Evolutionary conservation across 1,140 invertebrate genomes (phyloP).

Genomic region (Chionoecetes opilio): DNA sequence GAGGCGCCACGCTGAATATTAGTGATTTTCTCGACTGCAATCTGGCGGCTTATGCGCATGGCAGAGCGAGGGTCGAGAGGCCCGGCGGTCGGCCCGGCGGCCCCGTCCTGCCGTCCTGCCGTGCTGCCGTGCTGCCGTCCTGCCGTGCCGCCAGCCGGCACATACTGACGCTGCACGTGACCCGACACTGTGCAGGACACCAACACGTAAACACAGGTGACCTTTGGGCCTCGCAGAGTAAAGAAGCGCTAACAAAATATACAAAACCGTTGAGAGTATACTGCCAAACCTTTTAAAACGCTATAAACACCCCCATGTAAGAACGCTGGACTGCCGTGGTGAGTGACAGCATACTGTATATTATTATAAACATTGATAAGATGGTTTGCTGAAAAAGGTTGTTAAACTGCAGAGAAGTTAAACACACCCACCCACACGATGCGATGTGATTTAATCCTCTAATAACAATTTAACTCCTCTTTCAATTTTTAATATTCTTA

Average conservation of each 20-base stretch:
- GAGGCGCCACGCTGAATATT: neutral
- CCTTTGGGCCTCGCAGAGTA: neutral
- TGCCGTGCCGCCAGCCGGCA: neutral
- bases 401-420: no score
- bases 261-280: no score
- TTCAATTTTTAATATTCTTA: no score
- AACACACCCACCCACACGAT: no score
- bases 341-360: no score
- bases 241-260: neutral
- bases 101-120: neutral
- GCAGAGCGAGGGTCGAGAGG: neutral
- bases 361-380: no score
- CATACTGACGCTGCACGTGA: neutral
- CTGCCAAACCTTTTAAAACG: no score
- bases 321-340: no score
- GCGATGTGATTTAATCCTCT: no score
- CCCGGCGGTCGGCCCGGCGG: neutral
- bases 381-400: no score
- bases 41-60: constrained; percentile 15
- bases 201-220: neutral
- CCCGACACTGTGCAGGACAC: neutral
- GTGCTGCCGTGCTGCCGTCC: neutral
- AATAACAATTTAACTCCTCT: no score
- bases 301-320: no score
- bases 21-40: constrained; percentile 10